Base-by-base conservation (phyloP, 2,797 vertebrate species). In the Premnoplex brunnescens region DNA sequence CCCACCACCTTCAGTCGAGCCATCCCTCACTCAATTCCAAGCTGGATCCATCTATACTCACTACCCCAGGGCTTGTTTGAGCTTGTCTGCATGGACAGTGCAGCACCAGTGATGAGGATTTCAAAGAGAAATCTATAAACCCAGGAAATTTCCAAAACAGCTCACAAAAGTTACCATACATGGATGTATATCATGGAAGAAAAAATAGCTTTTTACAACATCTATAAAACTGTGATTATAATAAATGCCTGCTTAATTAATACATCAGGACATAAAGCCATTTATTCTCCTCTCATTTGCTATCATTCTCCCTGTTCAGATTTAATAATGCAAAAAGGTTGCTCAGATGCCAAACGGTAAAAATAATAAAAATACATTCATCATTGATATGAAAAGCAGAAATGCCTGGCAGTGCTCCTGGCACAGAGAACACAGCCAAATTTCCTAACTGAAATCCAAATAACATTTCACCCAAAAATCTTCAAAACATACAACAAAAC, bases 231-330 rank as follows among this genome's bases (percentile, higher is more conserved):
- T 90, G 94, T 96, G 97, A 97, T 98, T 97, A 96, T 97, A 98
- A 98, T 97, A 98, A 98, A 98, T 98, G 97, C 95, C 97, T 97
- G 85, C 95, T 98, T 98, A 98, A 98, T 98, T 98, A 98, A 98
- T 98, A 97, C 96, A 98, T 98, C 97, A 97, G 95, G 96, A 98
- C 92, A 95, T 96, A 96, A 97, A 98, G 95, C 94, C 97, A 98
- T 98, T 97, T 97, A 97, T 98, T 97, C 97, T 97, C 95, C 71
- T 97, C 98, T 97, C 97, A 97, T 97, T 98, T 97, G 94, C 96
- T 97, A 97, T 97, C 95, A 94, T 97, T 98, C 94, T 96, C 91
- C 75, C 91, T 74, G 95, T 87, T 97, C 96, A 95, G 97, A 97
- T 98, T 98, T 97, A 97, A 98, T 98, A 98, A 98, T 93, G 97